phyloP scores from a whole-genome alignment of 2,888 invertebrate genomes.

The Oscheius sp. region DNA sequence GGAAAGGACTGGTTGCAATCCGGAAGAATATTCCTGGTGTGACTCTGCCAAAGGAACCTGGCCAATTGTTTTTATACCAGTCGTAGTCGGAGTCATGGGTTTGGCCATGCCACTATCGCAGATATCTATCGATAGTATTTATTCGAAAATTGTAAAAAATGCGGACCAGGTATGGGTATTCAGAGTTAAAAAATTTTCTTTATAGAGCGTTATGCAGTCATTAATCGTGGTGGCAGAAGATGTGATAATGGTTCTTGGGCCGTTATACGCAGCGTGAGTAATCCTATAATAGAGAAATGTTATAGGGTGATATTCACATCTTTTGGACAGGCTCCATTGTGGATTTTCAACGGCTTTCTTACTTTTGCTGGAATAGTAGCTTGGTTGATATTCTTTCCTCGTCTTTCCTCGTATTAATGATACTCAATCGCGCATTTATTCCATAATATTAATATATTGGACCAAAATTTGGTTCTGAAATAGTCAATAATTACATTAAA shows the following conservation, averaged over 20 bases:
- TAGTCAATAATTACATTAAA: no score
- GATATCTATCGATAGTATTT: slow-evolving; percentile 46
- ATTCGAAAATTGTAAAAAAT: slow-evolving; percentile 47
- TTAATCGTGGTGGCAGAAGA: slow-evolving; percentile 45
- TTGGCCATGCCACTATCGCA: slow-evolving; percentile 43
- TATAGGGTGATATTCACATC: slow-evolving; percentile 32
- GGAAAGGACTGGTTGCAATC: slow-evolving; percentile 39
- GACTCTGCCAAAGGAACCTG: slow-evolving; percentile 12
- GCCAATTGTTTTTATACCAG: slow-evolving; percentile 37
- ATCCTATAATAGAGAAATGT: background rate
- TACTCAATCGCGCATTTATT: background rate
- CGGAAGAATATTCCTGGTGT: slow-evolving; percentile 42
- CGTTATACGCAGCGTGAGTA: slow-evolving; percentile 46
- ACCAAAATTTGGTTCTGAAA: no score
- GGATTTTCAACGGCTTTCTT: slow-evolving; percentile 41
- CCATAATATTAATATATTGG: no score
- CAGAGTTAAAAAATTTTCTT: background rate
- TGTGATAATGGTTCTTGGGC: slow-evolving; percentile 41
- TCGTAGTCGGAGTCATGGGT: slow-evolving; percentile 46
- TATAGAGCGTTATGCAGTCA: slow-evolving; percentile 41
- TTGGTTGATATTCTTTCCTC: slow-evolving; percentile 35
- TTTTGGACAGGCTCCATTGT: slow-evolving; percentile 39
- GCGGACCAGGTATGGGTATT: slow-evolving; percentile 39
- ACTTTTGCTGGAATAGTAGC: slow-evolving; percentile 34
- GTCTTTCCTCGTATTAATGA: slow-evolving; percentile 33